Percentiles rank a stretch among this genome's conserved stretches.
These are phyloP conservation scores for Buceros bicornis DNA, from an alignment of 2,797 vertebrate species.

Conservation along the genomic window DNA sequence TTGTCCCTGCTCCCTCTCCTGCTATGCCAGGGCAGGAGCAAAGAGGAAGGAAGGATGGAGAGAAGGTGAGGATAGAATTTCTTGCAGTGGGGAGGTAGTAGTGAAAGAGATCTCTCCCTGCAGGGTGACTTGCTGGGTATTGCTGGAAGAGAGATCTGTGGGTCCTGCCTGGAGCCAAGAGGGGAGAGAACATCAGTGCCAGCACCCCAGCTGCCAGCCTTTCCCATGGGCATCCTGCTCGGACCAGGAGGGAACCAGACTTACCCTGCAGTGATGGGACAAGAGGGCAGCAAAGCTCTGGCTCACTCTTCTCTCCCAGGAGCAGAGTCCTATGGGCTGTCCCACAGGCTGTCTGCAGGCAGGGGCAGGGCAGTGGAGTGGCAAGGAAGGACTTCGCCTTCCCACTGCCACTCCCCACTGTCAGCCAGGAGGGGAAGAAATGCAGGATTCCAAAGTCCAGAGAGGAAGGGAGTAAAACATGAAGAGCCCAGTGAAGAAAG, in stretches of 20 bases:
- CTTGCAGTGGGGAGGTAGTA: not conserved
- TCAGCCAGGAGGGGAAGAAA: not conserved
- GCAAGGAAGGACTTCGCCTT: not conserved
- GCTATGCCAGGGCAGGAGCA: not conserved
- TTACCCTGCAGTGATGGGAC: rapidly evolving
- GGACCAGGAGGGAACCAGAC: not conserved
- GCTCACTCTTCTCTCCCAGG: not conserved
- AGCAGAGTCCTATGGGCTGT: not conserved
- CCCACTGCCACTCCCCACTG: not conserved
- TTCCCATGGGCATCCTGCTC: not conserved
- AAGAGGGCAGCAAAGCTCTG: not conserved
- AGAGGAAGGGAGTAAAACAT: not conserved
- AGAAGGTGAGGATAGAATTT: not conserved
- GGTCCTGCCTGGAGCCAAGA: not conserved
- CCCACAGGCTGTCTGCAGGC: not conserved
- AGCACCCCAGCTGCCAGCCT: not conserved
- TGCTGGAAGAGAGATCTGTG: not conserved
- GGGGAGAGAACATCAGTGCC: not conserved
- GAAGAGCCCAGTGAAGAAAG: not conserved
- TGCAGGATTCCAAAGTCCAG: not conserved
- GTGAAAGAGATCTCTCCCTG: not conserved
- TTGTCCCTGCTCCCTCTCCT: not conserved
- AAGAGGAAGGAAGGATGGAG: not conserved
- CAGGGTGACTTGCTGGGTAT: not conserved
- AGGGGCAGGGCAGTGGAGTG: not conserved